A percentile compares a stretch with the other conserved stretches of the same genome.
phyloP scores from a whole-genome alignment of 2,797 vertebrate genomes.

The Channa striata region DNA sequence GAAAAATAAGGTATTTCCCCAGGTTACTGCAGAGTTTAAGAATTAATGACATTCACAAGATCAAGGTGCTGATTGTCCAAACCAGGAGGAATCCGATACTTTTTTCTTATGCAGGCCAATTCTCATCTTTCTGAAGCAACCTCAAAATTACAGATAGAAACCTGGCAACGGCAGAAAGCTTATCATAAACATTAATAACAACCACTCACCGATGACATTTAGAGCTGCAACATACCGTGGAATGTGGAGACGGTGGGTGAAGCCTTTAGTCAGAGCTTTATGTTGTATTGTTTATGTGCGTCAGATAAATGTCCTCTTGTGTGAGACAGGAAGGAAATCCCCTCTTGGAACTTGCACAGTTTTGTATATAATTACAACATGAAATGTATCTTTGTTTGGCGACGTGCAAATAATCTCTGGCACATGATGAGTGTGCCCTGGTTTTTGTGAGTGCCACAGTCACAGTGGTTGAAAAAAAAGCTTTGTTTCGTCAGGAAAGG shows the following conservation, averaged over 20 bases:
- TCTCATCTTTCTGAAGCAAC: background rate
- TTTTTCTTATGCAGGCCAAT: background rate
- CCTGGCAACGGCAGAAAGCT: conserved; percentile 4
- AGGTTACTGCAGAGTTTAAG: background rate
- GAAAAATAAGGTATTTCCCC: no score
- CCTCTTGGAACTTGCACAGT: conserved; percentile 1
- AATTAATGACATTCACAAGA: background rate
- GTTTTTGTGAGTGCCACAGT: no score
- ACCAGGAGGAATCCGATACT: background rate
- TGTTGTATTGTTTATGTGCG: no score
- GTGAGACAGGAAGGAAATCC: conserved; percentile 9
- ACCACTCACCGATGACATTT: background rate
- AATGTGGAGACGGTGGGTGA: background rate
- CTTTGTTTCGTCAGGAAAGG: background rate
- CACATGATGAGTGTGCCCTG: background rate
- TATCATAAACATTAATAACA: background rate
- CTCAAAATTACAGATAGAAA: background rate
- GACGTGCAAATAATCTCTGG: background rate
- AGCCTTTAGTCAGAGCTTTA: background rate
- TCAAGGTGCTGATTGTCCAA: background rate
- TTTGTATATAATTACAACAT: conserved; percentile 22
- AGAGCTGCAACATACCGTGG: background rate
- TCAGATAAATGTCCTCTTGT: conserved; percentile 14
- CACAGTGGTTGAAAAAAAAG: no score
- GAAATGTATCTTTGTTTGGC: background rate